Evolutionary conservation across 92 coral and sea anemone species (phyloP), one percentile per base, ranked within the genome.

Genomic region (Blastomussa wellsi): DNA sequence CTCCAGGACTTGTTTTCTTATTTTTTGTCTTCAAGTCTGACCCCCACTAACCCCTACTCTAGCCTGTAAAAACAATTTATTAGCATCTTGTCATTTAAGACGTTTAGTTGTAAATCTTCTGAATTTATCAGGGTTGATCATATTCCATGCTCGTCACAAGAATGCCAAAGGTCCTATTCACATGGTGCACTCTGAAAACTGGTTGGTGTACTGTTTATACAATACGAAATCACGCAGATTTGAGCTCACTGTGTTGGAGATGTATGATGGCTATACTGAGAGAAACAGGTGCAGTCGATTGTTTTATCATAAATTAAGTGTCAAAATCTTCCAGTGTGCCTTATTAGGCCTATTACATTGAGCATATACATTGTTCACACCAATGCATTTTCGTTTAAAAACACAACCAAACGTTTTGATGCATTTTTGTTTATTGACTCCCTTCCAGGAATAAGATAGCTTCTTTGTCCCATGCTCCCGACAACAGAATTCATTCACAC

Each of bases 181-280:
- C 77, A 88, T 96, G 92, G 98, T 96, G 2, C 99, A 96, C 84
- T 94, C 99, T 15, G 99, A 96, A 86, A 95, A 96, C 89, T 96
- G 99, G 99, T 89, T 93, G 41, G 94, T 96, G 9, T 96, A 96
- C 79, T 91, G 93, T 47, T 72, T 94, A 80, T 96, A 91, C 88
- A 96, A 96, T 84, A 94, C 98, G 67, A 94, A 96, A 79, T 95
- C 99, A 48, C 82, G 99, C 36, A 93, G 99, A 29, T 91, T 92
- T 84, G 99, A 96, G 86, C 86, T 96, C 41, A 92, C 95, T 2
- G 99, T 96, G 51, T 74, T 94, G 82, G 99, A 96, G 88, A 78
- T 96, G 77, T 96, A 96, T 82, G 99, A 96, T 79, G 99, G 99
- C 24, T 91, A 96, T 86, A 90, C 90, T 74, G 98, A 94, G 44